These are phyloP conservation scores for Lycocerus yunnanus DNA, from an alignment of 2,888 invertebrate species.

Conservation along the genomic window DNA sequence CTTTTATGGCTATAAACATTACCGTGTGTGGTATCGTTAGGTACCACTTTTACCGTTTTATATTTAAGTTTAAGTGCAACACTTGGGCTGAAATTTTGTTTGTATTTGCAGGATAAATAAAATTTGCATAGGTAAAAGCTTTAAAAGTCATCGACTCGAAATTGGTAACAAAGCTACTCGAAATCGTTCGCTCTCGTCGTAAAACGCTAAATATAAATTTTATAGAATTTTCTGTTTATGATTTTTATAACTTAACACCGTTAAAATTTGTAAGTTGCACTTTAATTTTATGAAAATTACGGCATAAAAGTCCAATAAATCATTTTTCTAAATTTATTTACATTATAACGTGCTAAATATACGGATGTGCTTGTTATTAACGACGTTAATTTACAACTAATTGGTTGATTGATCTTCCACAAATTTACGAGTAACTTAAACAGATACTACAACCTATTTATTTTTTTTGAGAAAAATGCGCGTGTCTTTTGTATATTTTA, in stretches of 20 bases:
- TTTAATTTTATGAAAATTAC: neutral
- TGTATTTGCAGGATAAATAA: neutral
- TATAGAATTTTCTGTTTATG: neutral
- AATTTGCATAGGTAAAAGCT: neutral
- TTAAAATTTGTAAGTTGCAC: neutral
- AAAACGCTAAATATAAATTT: neutral
- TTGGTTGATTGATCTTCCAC: neutral
- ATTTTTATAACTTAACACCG: neutral
- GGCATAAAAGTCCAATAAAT: neutral
- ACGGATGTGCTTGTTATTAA: neutral
- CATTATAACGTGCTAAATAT: neutral
- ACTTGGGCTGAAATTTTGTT: neutral
- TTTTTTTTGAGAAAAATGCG: neutral
- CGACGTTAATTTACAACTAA: neutral
- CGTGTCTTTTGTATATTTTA: neutral
- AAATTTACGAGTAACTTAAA: neutral
- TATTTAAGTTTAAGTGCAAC: too few species aligned
- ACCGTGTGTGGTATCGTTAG: neutral
- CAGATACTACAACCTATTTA: neutral
- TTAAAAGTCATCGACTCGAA: neutral
- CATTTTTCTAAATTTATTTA: neutral
- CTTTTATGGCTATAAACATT: neutral
- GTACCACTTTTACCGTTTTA: too few species aligned
- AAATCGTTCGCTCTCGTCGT: neutral
- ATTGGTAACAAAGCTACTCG: neutral